Evolutionary conservation across 2,797 vertebrate species (phyloP).

Genomic region (Aplochiton taeniatus): DNA sequence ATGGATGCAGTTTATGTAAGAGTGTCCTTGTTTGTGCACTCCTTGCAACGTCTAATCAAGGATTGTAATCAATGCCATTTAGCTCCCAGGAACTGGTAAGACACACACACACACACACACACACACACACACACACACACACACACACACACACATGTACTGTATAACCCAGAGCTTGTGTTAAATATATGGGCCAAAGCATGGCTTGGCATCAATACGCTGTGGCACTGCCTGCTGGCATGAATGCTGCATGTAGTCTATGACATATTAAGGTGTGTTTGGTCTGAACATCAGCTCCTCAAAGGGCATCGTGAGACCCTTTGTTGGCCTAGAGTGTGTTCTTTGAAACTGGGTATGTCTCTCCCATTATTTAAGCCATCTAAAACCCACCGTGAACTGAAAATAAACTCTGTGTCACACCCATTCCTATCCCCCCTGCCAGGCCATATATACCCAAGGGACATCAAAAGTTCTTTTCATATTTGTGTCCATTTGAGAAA

Average conservation of each 20-base stretch:
- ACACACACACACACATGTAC: background rate
- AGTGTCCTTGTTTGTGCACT: conserved; percentile 36
- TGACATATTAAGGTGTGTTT: background rate
- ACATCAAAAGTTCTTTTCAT: background rate
- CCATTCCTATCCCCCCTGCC: conserved; percentile 39
- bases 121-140: conserved; percentile 4
- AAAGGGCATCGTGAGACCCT: conserved; percentile 38
- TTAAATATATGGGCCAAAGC: background rate
- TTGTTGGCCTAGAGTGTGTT: conserved; percentile 26
- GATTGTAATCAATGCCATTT: conserved; percentile 38
- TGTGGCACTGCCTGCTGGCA: background rate
- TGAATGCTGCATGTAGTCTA: background rate
- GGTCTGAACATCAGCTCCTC: conserved; percentile 21
- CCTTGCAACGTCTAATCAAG: conserved; percentile 18
- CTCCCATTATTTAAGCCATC: conserved; percentile 38
- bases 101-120: conserved; percentile 8
- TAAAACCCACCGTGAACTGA: conserved; percentile 37
- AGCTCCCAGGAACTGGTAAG: conserved; percentile 23
- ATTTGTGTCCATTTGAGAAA: no score
- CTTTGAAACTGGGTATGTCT: conserved; percentile 39
- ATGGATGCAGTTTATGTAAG: conserved; percentile 43
- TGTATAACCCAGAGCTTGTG: background rate
- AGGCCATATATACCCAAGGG: conserved; percentile 20
- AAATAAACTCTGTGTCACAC: conserved; percentile 45
- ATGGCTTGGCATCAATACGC: no score